Percentiles rank a stretch among this genome's conserved stretches.
Conservation (phyloP, 2,113 vertebrate species). For the Phalacrocorax aristotelis region DNA sequence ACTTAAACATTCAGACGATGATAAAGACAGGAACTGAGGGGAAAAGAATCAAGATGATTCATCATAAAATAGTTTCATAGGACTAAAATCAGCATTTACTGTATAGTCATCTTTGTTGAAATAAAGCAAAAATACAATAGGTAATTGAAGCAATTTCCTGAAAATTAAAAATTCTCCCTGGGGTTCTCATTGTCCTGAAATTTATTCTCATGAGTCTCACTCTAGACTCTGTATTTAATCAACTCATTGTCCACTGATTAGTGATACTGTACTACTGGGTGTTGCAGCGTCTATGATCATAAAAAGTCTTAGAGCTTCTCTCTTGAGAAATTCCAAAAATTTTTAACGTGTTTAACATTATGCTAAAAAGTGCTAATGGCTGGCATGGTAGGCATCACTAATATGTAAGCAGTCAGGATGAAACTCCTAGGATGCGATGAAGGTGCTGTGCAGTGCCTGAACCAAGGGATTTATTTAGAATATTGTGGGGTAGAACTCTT, state of each 20-base stretch:
- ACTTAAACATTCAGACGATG: not conserved
- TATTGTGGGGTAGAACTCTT: not conserved
- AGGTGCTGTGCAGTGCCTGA: not conserved
- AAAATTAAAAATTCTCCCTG: not conserved
- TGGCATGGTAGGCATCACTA: not conserved
- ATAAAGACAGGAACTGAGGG: not conserved
- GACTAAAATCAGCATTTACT: not conserved
- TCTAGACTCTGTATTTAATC: not conserved
- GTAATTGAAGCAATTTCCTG: not conserved
- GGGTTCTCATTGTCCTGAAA: not conserved
- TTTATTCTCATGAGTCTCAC: not conserved
- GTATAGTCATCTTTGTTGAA: not conserved
- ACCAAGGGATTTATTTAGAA: not conserved
- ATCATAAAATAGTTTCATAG: not conserved
- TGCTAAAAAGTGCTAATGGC: not conserved
- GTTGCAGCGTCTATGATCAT: not conserved
- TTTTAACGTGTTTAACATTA: not conserved
- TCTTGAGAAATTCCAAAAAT: not conserved
- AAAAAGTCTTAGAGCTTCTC: not conserved
- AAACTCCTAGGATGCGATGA: not conserved
- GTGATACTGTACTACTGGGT: not conserved
- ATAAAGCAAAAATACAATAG: not conserved
- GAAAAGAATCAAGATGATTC: not conserved
- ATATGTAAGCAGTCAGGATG: not conserved
- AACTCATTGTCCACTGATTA: not conserved